Base-by-base conservation (phyloP, 2,113 vertebrate genomes). In the Thalassoma bifasciatum region DNA sequence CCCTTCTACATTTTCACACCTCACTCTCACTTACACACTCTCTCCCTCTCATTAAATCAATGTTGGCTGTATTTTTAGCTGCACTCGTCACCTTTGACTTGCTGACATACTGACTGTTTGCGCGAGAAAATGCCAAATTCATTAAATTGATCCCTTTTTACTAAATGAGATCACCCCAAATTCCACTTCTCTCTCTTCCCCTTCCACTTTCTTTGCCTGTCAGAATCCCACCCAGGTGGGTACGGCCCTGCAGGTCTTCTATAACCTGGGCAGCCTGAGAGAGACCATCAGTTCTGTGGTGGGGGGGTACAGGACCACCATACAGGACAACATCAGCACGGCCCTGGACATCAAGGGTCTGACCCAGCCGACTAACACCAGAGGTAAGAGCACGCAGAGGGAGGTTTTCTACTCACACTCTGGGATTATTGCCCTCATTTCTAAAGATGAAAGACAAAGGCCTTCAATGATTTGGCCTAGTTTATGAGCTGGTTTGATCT, bases 201-300 rank as follows among this genome's bases (percentile, higher is more conserved):
- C 17, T 2, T 16, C 16, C 42, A 17, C 44, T 8, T 19, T 19
- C 19, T 17, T 7, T 46, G 10, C 57, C 40, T 58, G 8, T 70
- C 87, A 98, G 98, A 99, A 99, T 86, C 98, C 97, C 24, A 97
- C 96, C 53, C 97, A 99, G 90, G 97, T 99, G 0, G 97, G 97
- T 74, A 99, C 97, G 2, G 97, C 98, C 50, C 95, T 99, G 77
- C 98, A 99, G 89, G 97, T 98, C 82, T 99, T 99, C 87, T 93
- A 97, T 72, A 99, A 99, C 84, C 94, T 99, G 57, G 97, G 97
- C 59, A 96, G 90, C 84, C 90, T 99, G 53, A 96, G 95, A 75
- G 95, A 94, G 75, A 98, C 96, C 23, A 93, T 99, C 78, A 89
- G 77, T 65, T 92, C 72, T 37, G 95, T 98, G 3, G 95, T 99